Conservation (phyloP, 2,888 invertebrate genomes). For the Flexamia atlantica region DNA sequence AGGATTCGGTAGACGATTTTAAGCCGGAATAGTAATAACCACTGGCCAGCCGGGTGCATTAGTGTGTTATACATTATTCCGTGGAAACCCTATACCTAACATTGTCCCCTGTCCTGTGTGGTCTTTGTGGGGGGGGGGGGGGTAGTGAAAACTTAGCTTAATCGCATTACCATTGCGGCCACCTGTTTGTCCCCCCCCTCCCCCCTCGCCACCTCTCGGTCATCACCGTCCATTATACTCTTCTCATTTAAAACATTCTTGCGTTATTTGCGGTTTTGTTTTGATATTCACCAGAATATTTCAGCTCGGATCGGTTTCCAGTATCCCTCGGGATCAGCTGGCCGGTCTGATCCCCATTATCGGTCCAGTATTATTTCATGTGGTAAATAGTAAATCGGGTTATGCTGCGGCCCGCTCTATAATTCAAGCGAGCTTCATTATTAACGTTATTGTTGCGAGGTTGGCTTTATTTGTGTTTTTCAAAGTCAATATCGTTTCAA, state of each 20-base stretch:
- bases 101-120: conserved; percentile 16
- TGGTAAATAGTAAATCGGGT: conserved; percentile 41
- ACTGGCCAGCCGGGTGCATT: conserved; percentile 1
- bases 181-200: conserved; percentile 62
- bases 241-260: conserved; percentile 42
- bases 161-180: conserved; percentile 63
- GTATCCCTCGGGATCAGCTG: neutral
- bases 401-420: conserved; percentile 5
- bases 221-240: neutral
- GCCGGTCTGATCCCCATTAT: conserved; percentile 31
- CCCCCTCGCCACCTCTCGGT: neutral
- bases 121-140: neutral
- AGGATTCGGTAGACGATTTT: too few relatives aligned
- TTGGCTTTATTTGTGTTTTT: neutral
- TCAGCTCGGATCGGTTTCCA: conserved; percentile 15
- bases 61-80: conserved; percentile 17
- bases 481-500: conserved; percentile 9
- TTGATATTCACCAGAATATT: neutral
- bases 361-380: conserved; percentile 5
- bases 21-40: too few relatives aligned
- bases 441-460: conserved; percentile 12
- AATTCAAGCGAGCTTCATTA: conserved; percentile 32
- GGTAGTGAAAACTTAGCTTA: conserved; percentile 27
- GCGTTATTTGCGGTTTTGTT: conserved; percentile 24
- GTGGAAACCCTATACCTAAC: neutral